Base-by-base conservation (phyloP, 2,888 invertebrate genomes). In the Alloscopus bannaensis region DNA sequence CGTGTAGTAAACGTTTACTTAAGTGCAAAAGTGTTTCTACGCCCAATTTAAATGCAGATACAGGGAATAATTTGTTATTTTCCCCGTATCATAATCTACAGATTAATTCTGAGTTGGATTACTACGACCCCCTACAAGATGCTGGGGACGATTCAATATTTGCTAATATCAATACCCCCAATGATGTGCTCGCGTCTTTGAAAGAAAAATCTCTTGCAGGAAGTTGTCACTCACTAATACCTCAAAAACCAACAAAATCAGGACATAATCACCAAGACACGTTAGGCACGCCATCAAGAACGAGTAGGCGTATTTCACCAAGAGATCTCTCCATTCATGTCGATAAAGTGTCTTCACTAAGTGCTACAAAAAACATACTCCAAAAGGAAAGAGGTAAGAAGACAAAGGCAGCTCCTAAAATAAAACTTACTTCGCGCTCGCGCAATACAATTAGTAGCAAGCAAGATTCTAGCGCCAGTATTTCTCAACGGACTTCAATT, bases 101-200 rank as follows among this genome's bases (percentile, higher is more conserved):
- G 73, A 57, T 18, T 6, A 18, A 59, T 4, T 2, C 1, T 59
- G 18, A 59, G 2, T 18, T 1, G 3, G 29, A 57, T 24, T 60
- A 60, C 8, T 0, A 1, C 11, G 65, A 79, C 40, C 45, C 68
- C 4, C 62, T 79, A 36, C 60, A 31, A 36, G 47, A 72, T 29
- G 80, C 42, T 16, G 69, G 62, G n/a, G 83, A 84, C 59, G 84
- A 84, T 60, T 75, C 81, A 8, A 62, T 84, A n/a, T 84, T 83
- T 66, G 80, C 80, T 4, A 80, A 81, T 31, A 80, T 84, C 62
- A n/a, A n/a, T n/a, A n/a, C n/a, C n/a, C n/a, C n/a, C n/a, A n/a
- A n/a, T n/a, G n/a, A n/a, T n/a, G n/a, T n/a, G n/a, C n/a, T n/a
- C n/a, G n/a, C n/a, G n/a, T n/a, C n/a, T n/a, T n/a, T n/a, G n/a